Percentiles rank a stretch among this genome's conserved stretches.
phyloP scores from a whole-genome alignment of 1,140 invertebrate species.

The Lordiphosa mommai region DNA sequence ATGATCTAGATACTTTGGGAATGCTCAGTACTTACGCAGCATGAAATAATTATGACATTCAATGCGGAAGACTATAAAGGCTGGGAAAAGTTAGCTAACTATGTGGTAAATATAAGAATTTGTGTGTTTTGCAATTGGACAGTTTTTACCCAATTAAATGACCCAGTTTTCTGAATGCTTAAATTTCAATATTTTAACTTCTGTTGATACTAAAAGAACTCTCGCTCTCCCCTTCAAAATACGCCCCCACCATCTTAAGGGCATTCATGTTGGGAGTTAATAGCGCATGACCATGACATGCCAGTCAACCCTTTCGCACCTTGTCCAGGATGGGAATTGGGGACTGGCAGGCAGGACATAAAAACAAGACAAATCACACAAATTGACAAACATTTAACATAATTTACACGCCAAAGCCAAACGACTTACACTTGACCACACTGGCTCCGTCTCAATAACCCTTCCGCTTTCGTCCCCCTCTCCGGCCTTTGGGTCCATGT shows the following conservation, averaged over 20 bases:
- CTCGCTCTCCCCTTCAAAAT: too few relatives aligned
- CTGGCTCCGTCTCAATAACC: background rate
- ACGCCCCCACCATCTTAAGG: background rate
- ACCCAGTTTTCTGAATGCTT: too few relatives aligned
- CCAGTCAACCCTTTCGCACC: constrained; percentile 55
- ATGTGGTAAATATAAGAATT: too few relatives aligned
- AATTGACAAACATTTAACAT: constrained; percentile 77
- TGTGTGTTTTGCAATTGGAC: too few relatives aligned
- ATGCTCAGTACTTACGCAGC: too few relatives aligned
- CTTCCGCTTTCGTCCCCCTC: background rate
- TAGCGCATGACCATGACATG: constrained; percentile 45
- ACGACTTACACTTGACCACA: constrained; percentile 66
- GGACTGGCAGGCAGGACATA: constrained; percentile 1
- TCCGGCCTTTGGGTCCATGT: background rate
- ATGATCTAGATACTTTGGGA: too few relatives aligned
- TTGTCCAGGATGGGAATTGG: constrained; percentile 12
- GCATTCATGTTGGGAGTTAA: constrained; percentile 36
- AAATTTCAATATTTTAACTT: too few relatives aligned
- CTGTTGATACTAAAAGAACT: too few relatives aligned
- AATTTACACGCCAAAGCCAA: constrained; percentile 68
- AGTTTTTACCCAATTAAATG: too few relatives aligned
- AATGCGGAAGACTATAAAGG: too few relatives aligned
- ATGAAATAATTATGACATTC: too few relatives aligned
- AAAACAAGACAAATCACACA: constrained; percentile 65
- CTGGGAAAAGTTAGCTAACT: too few relatives aligned